Base-by-base conservation (phyloP, 2,888 invertebrate genomes). In the Synergus gifuensis region DNA sequence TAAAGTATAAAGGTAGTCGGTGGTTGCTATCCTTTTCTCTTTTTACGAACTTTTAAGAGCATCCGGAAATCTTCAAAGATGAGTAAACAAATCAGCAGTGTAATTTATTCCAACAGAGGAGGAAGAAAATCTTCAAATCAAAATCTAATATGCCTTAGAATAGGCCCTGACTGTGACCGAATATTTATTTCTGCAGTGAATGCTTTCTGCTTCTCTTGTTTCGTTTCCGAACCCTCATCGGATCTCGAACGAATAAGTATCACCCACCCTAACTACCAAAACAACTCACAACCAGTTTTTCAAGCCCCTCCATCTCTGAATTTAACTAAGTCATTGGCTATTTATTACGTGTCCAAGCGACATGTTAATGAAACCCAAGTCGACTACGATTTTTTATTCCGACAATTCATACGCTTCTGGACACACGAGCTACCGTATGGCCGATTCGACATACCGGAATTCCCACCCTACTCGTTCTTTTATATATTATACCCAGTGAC, bases 271-370 rank as follows among this genome's bases (percentile, higher is more conserved):
- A 46, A 67, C 69, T 69, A 62, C 46, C 82, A 80, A 83, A 80
- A 83, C 82, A 79, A 80, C 80, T 80, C 78, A 63, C 60, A 78
- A 44, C 79, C 66, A 81, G 78, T 81, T 79, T 80, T 78, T 79
- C 76, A 80, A 73, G 79, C 78, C 80, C 80, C 80, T 80, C 79
- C 80, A 83, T 80, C 81, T 84, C 79, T 83, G 83, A 82, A 80
- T 83, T 80, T 86, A 87, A 90, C 87, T 86, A 86, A 88, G 88
- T 88, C 89, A 89, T 90, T 86, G 88, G 88, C 89, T 89, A 89
- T 89, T 90, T 89, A 88, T 89, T 90, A 89, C 87, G 83, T 83
- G 83, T 79, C 84, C 84, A 84, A 87, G 86, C 87, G 88, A 89
- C 88, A 86, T 86, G 86, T 88, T 87, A 87, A 88, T 86, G 89